Evolutionary conservation across 1,140 invertebrate genomes (phyloP).

Genomic region (Leptinotarsa texana): DNA sequence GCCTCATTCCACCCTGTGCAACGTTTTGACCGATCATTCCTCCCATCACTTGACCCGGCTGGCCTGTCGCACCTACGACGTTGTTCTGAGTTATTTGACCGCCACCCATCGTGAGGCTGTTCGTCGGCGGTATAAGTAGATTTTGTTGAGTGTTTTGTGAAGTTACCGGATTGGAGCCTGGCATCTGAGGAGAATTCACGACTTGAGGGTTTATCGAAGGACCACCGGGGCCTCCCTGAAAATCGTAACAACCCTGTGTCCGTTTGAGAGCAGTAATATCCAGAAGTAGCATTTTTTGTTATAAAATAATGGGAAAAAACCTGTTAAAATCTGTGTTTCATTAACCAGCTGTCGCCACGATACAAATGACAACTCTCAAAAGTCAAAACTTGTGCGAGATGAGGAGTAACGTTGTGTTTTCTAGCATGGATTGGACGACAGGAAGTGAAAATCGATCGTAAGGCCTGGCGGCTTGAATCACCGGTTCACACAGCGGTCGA

Average conservation of each 20-base stretch:
- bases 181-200: slow-evolving; percentile 45
- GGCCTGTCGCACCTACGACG: slow-evolving; percentile 50
- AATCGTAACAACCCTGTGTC: slow-evolving; percentile 4
- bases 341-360: no score
- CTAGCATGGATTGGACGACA: no score
- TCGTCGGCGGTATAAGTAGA: slow-evolving; percentile 65
- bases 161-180: slow-evolving; percentile 54
- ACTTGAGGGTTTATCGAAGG: slow-evolving; percentile 50
- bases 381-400: no score
- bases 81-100: slow-evolving; percentile 65
- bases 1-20: slow-evolving; percentile 42
- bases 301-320: no score
- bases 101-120: slow-evolving; percentile 65
- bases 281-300: not conserved
- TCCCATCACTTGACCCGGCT: slow-evolving; percentile 29
- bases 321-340: no score
- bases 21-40: slow-evolving; percentile 48
- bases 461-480: no score
- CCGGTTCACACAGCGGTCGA: no score
- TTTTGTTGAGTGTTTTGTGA: slow-evolving; percentile 59
- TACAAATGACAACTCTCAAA: no score
- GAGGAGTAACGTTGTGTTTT: no score
- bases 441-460: no score
- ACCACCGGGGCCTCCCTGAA: slow-evolving; percentile 25
- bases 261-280: not conserved